Evolutionary conservation across 2,113 vertebrate genomes (phyloP), one percentile per base, ranked within the genome.

Genomic region (Rhynchopsitta pachyrhyncha): DNA sequence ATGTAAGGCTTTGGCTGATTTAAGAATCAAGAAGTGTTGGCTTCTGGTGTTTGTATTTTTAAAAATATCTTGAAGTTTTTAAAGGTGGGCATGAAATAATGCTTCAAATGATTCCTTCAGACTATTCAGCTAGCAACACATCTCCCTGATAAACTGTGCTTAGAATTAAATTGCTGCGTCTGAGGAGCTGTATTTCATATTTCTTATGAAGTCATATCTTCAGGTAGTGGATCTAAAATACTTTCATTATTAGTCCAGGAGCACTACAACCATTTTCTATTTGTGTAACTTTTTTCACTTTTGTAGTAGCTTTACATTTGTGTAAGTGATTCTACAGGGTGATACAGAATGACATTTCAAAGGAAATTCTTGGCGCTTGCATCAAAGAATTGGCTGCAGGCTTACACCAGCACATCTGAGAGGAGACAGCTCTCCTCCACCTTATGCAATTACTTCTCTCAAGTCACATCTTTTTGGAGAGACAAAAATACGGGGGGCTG

Each of bases 191-290:
- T 63, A 77, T 86, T 88, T 88, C 18, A 2, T 77, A 59, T 55
- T 93, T 68, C 64, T 44, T 76, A 75, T 44, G 41, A 84, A 84
- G 76, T 44, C 12, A 17, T 79, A 44, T 79, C 93, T 96, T 88
- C 91, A 79, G 17, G 62, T 93, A 95, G 93, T 92, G 90, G 82
- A 31, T 93, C 49, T 93, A 80, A 95, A 96, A 33, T 92, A 42
- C 55, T 74, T 20, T 57, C 75, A 42, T 84, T 86, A 67, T 63
- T 93, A 66, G 53, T 83, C 88, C 82, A 86, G 90, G 31, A 93
- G 60, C 18, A 59, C 86, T 68, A 73, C 77, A 86, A n/a, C 25
- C 4, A 28, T 77, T 95, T 92, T 86, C 12, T 79, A 17, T 93
- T 84, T 84, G 77, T 73, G n/a, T 81, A 63, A 88, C 33, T 74